Evolutionary conservation across 2,797 vertebrate genomes (phyloP).

Genomic region (Phrynocephalus forsythii): DNA sequence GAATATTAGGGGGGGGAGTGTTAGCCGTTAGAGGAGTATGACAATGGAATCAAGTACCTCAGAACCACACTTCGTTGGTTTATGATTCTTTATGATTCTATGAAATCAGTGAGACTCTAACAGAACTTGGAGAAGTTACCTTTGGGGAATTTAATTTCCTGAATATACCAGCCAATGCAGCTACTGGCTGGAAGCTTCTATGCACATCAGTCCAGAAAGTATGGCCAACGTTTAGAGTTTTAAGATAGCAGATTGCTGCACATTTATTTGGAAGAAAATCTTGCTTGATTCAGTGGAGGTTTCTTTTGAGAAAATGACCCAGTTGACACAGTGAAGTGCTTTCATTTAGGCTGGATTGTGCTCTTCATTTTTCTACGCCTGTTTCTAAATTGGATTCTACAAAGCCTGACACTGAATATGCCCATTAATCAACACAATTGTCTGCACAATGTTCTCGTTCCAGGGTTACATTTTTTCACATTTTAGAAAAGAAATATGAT

Average conservation of each 20-base stretch:
- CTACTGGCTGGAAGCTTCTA: no score
- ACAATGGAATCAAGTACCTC: no score
- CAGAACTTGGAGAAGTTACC: no score
- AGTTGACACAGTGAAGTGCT: no score
- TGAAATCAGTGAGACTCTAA: no score
- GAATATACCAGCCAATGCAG: no score
- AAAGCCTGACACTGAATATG: not conserved
- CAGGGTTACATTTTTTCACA: constrained; percentile 30
- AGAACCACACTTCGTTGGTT: no score
- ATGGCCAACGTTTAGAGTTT: not conserved
- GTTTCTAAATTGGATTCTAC: not conserved
- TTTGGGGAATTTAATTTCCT: no score
- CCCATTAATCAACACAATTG: constrained; percentile 3
- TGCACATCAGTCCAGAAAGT: not conserved
- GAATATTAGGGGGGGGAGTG: no score
- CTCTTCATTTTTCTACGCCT: not conserved
- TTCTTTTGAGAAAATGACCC: not conserved
- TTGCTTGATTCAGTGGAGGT: not conserved
- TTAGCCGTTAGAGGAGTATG: no score
- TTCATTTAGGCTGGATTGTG: not conserved
- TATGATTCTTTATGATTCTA: no score
- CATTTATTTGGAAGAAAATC: not conserved
- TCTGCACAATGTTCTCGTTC: not conserved
- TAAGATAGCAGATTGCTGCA: not conserved
- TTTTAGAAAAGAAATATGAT: not conserved